Conservation (phyloP, 2,888 invertebrate genomes). For the Apoderus coryli region DNA sequence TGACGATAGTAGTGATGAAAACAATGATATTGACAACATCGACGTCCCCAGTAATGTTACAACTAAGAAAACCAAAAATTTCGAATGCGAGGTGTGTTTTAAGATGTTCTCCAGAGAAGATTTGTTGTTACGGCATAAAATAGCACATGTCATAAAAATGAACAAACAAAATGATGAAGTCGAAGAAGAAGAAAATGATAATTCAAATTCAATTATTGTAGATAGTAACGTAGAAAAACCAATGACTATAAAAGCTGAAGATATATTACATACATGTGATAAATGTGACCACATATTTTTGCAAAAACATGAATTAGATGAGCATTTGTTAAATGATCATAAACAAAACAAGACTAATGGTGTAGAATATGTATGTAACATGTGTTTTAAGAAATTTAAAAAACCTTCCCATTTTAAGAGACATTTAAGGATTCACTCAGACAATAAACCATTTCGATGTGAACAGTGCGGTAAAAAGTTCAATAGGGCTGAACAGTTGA, state of each 20-base stretch:
- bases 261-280: constrained; percentile 14
- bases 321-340: constrained; percentile 18
- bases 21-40: too few species aligned
- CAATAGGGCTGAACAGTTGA: constrained; percentile 40
- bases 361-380: constrained; percentile 29
- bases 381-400: constrained; percentile 38
- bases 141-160: constrained; percentile 26
- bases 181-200: constrained; percentile 14
- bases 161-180: constrained; percentile 20
- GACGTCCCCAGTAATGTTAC: constrained; percentile 7
- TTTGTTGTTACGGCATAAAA: constrained; percentile 26
- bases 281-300: constrained; percentile 18
- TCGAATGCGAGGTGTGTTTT: constrained; percentile 25
- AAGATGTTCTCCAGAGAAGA: constrained; percentile 27
- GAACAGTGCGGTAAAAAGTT: constrained; percentile 42
- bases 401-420: constrained; percentile 37
- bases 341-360: constrained; percentile 9
- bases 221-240: too few species aligned
- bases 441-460: constrained; percentile 39
- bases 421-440: constrained; percentile 38
- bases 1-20: constrained; percentile 13
- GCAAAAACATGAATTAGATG: constrained; percentile 19
- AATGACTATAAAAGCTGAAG: constrained; percentile 19
- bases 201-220: constrained; percentile 8
- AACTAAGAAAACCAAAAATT: constrained; percentile 20